Percentiles rank a stretch among this genome's conserved stretches.
Evolutionary conservation across 2,888 invertebrate genomes (phyloP).

Genomic region (Spialia ferax): DNA sequence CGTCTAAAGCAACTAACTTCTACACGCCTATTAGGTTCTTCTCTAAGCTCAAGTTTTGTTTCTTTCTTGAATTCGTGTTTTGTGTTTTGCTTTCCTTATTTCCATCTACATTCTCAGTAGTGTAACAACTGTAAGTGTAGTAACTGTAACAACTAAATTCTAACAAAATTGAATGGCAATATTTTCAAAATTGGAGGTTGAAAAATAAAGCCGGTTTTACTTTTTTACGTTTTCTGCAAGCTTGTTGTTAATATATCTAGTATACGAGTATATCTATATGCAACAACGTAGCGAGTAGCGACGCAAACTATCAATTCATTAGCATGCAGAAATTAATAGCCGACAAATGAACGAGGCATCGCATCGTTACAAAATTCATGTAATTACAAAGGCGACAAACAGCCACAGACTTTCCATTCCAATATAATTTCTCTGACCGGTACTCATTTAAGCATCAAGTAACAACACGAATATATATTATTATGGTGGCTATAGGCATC

Average conservation of each 20-base stretch:
- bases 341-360: constrained; percentile 37
- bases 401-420: constrained; percentile 47
- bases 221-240: constrained; percentile 1
- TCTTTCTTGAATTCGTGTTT: too few relatives aligned
- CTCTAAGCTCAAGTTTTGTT: too few relatives aligned
- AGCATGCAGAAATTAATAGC: constrained; percentile 36
- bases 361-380: constrained; percentile 41
- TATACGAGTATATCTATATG: constrained; percentile 1
- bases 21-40: too few relatives aligned
- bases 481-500: constrained; percentile 66
- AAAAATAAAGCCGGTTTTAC: too few relatives aligned
- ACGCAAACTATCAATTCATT: constrained; percentile 27
- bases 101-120: too few relatives aligned
- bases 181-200: too few relatives aligned
- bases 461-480: constrained; percentile 53
- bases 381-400: constrained; percentile 32
- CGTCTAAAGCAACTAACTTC: too few relatives aligned
- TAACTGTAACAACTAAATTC: too few relatives aligned
- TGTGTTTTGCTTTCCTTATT: too few relatives aligned
- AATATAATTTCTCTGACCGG: constrained; percentile 47
- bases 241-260: background rate
- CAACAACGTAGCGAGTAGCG: constrained; percentile 1
- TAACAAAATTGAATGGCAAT: too few relatives aligned
- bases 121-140: too few relatives aligned
- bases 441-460: constrained; percentile 52